A percentile compares a stretch with the other conserved stretches of the same genome.
Evolutionary conservation across 2,888 invertebrate genomes (phyloP).

Genomic region (Hirtodrosophila trivittata): DNA sequence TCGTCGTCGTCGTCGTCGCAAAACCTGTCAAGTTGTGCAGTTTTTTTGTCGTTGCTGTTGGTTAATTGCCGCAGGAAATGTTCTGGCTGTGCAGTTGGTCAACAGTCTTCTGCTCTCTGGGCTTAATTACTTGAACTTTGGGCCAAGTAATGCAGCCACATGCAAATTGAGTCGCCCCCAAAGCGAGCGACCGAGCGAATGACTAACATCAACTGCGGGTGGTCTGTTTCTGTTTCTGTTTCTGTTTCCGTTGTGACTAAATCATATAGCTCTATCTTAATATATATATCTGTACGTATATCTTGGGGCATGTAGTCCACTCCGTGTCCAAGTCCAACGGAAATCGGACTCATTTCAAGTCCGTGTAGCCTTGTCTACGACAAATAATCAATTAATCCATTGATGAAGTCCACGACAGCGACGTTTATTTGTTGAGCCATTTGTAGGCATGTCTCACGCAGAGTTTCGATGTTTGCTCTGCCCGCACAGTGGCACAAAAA

Average conservation of each 20-base stretch:
- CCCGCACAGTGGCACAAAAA: slow-evolving; percentile 55
- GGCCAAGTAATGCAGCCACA: slow-evolving; percentile 50
- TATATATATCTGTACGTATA: slow-evolving; percentile 4
- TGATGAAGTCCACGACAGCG: slow-evolving; percentile 75
- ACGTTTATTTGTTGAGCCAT: slow-evolving; percentile 72
- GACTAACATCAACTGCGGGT: slow-evolving; percentile 64
- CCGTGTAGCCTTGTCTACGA: slow-evolving; percentile 51
- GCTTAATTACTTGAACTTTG: slow-evolving; percentile 77
- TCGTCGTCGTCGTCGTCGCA: slow-evolving; percentile 42
- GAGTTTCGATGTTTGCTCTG: slow-evolving; percentile 39
- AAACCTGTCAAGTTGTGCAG: slow-evolving; percentile 74
- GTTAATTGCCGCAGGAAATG: slow-evolving; percentile 77
- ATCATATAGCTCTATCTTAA: slow-evolving; percentile 44
- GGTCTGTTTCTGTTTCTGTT: slow-evolving; percentile 43
- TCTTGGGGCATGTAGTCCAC: slow-evolving; percentile 36
- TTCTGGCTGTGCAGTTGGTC: slow-evolving; percentile 71
- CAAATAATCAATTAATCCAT: slow-evolving; percentile 82
- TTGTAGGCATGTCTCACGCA: slow-evolving; percentile 64
- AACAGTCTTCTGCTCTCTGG: slow-evolving; percentile 59
- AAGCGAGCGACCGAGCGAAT: slow-evolving; percentile 18
- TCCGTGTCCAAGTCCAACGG: slow-evolving; percentile 53
- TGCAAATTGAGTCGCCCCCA: slow-evolving; percentile 57
- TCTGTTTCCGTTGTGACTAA: slow-evolving; percentile 51
- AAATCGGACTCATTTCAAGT: slow-evolving; percentile 60
- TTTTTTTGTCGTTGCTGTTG: slow-evolving; percentile 53